A percentile compares a stretch with the other conserved stretches of the same genome.
Conservation (phyloP, 1,140 invertebrate species). For the Bilobella aurantiaca region DNA sequence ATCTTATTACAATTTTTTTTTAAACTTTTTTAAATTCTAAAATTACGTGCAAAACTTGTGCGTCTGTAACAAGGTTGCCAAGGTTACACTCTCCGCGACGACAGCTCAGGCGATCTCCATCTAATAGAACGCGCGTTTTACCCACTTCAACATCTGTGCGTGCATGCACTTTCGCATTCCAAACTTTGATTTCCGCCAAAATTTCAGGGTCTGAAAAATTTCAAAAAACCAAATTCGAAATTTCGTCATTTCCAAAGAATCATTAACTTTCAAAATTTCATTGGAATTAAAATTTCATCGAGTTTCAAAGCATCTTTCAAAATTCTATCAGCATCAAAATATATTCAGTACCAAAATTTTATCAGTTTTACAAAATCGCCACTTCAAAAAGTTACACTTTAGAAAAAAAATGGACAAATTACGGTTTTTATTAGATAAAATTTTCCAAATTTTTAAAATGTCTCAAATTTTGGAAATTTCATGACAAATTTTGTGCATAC, state of each 20-base stretch:
- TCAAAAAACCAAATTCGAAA: too few species aligned
- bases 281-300: too few species aligned
- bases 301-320: too few species aligned
- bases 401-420: too few species aligned
- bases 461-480: background rate
- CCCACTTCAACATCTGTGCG: constrained; percentile 38
- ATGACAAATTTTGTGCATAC: constrained; percentile 39
- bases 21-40: background rate
- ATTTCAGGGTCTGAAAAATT: constrained; percentile 49
- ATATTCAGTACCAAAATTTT: too few species aligned
- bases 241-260: too few species aligned
- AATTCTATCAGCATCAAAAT: too few species aligned
- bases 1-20: background rate
- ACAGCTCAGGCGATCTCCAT: constrained; percentile 43
- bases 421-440: too few species aligned
- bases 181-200: constrained; percentile 50
- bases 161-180: constrained; percentile 48
- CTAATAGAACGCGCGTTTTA: constrained; percentile 50
- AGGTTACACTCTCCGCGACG: constrained; percentile 42
- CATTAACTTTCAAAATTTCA: too few species aligned
- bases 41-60: constrained; percentile 32
- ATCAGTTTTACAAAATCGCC: too few species aligned
- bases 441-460: too few species aligned
- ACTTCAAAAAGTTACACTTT: too few species aligned
- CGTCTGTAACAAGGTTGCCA: constrained; percentile 42